These are phyloP conservation scores for Andrena bicolor DNA, from an alignment of 2,888 invertebrate genomes.

Conservation along the genomic window DNA sequence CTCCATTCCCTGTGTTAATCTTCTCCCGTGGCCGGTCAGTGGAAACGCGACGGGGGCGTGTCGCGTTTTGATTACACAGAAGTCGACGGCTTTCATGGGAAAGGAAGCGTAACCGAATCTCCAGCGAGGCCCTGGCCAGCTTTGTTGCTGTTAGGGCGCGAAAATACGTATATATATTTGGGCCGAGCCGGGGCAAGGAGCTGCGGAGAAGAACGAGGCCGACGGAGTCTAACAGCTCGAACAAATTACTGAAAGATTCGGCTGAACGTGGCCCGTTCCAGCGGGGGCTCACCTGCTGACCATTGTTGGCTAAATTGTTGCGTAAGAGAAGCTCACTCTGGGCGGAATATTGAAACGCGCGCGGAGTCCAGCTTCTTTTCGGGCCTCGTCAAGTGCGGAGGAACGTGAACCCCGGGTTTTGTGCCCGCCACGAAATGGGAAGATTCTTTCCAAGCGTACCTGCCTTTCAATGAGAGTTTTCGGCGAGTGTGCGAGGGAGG, in stretches of 20 bases:
- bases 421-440: not conserved
- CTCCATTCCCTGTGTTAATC: conserved; percentile 43
- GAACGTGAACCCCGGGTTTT: conserved; percentile 6
- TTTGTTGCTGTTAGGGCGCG: conserved; percentile 30
- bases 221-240: conserved; percentile 63
- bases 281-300: conserved; percentile 65
- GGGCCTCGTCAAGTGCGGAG: conserved; percentile 8
- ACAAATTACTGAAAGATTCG: conserved; percentile 74
- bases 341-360: conserved; percentile 53
- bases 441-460: conserved; percentile 4
- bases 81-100: conserved; percentile 63
- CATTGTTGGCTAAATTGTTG: conserved; percentile 78
- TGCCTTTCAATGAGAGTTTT: conserved; percentile 8
- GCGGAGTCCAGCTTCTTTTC: conserved; percentile 3
- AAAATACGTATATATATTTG: conserved; percentile 47
- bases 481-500: not conserved
- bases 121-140: conserved; percentile 46
- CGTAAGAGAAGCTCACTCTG: conserved; percentile 40
- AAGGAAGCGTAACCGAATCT: conserved; percentile 70
- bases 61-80: conserved; percentile 60
- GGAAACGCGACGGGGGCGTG: conserved; percentile 52
- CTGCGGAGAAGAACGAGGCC: conserved; percentile 46
- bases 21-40: conserved; percentile 8
- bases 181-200: not conserved
- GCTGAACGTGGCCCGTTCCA: conserved; percentile 68